Conservation (phyloP, 2,797 vertebrate species). For the Cyprinodon diabolis region DNA sequence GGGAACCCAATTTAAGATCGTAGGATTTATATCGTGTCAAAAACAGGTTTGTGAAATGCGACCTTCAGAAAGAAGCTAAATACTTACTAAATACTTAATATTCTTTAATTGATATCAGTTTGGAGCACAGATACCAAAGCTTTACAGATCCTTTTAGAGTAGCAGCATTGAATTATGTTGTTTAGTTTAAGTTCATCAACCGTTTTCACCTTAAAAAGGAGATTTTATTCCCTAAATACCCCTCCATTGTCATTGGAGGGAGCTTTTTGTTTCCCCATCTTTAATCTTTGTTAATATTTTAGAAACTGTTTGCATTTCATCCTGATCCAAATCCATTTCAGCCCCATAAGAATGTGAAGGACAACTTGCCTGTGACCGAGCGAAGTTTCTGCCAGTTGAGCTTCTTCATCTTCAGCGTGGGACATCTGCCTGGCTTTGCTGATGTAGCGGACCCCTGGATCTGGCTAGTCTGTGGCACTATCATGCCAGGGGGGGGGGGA, state of each 20-base stretch:
- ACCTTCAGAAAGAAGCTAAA: not conserved
- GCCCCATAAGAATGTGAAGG: not conserved
- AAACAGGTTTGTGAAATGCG: not conserved
- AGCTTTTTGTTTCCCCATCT: not conserved
- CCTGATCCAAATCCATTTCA: not conserved
- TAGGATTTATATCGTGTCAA: constrained; percentile 23
- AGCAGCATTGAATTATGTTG: no score
- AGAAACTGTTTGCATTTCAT: not conserved
- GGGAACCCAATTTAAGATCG: constrained; percentile 28
- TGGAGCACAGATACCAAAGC: not conserved
- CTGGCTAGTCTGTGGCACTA: constrained; percentile 77
- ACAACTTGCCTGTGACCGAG: constrained; percentile 83
- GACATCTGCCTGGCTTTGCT: constrained; percentile 75
- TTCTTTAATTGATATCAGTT: not conserved
- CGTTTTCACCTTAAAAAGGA: not conserved
- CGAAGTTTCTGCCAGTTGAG: constrained; percentile 98
- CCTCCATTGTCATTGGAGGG: not conserved
- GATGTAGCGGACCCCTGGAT: constrained; percentile 66
- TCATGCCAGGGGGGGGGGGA: constrained; percentile 58
- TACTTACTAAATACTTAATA: not conserved
- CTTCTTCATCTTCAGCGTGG: constrained; percentile 95
- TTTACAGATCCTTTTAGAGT: not conserved
- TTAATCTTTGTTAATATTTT: not conserved
- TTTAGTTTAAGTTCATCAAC: not conserved
- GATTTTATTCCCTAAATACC: not conserved